Percentiles rank a stretch among this genome's conserved stretches.
Conservation (phyloP, 35 echinoderm and acorn worm species). For the Diadema setosum region DNA sequence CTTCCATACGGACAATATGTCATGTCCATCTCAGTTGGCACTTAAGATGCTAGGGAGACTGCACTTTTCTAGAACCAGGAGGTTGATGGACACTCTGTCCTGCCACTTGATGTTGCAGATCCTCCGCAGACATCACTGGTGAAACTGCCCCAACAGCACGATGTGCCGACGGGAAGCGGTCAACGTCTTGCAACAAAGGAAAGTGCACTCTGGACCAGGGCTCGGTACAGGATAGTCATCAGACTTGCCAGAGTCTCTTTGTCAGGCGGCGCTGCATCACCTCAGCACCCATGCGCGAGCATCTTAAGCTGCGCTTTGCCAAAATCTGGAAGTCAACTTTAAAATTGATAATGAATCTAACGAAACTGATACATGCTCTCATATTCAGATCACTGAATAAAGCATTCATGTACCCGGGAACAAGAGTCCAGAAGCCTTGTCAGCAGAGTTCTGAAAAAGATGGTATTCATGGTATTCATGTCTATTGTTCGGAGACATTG, state of each 20-base stretch:
- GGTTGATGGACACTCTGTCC: background rate
- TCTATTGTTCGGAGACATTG: too few relatives aligned
- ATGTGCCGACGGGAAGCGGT: background rate
- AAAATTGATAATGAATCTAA: too few relatives aligned
- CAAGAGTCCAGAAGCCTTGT: too few relatives aligned
- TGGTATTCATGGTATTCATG: too few relatives aligned
- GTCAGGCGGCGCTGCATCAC: background rate
- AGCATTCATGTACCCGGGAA: too few relatives aligned
- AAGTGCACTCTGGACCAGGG: background rate
- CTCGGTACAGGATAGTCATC: background rate
- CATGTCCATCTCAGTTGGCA: background rate
- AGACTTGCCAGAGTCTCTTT: background rate
- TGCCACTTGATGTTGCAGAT: slow-evolving; percentile 31
- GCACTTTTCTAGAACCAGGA: background rate
- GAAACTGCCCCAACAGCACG: background rate
- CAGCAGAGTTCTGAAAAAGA: too few relatives aligned
- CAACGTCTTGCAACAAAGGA: background rate
- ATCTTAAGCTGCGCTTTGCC: too few relatives aligned
- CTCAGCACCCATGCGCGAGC: too few relatives aligned
- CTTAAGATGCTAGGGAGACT: background rate
- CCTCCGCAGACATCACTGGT: background rate
- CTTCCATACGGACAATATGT: background rate
- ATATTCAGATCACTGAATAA: too few relatives aligned
- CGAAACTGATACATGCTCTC: too few relatives aligned
- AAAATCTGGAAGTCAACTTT: too few relatives aligned